Conservation (phyloP, 2,113 vertebrate species). For the Cyanoliseus patagonus region DNA sequence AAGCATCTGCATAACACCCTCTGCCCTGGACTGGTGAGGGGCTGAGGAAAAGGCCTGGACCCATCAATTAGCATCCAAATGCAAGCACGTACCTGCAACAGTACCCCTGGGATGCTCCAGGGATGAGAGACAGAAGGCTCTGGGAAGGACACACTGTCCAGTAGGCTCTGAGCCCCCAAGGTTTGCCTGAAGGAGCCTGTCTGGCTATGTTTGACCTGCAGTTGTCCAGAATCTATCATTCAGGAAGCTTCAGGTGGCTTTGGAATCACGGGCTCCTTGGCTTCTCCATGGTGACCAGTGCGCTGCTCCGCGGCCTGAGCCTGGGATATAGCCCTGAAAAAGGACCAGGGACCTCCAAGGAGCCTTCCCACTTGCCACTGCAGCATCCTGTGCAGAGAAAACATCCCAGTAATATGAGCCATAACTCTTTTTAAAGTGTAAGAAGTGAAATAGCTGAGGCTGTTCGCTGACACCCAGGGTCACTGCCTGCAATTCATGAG, state of each 20-base stretch:
- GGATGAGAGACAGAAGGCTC: neutral
- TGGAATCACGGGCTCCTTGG: accelerated
- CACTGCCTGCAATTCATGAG: neutral
- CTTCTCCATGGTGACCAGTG: neutral
- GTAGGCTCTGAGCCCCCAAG: neutral
- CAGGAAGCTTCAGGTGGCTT: neutral
- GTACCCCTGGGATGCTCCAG: accelerated
- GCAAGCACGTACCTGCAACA: accelerated
- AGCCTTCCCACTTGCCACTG: neutral
- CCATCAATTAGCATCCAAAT: accelerated
- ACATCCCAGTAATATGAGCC: neutral
- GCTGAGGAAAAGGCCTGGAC: neutral
- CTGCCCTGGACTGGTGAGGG: neutral
- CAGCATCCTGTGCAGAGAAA: neutral
- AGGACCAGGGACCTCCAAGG: neutral
- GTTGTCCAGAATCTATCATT: too few species aligned
- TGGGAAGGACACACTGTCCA: neutral
- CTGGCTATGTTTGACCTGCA: neutral
- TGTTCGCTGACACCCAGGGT: neutral
- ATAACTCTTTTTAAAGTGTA: neutral
- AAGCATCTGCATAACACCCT: neutral
- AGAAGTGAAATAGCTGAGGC: neutral
- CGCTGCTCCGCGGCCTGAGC: too few species aligned
- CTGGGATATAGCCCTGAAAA: neutral
- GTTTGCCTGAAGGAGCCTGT: neutral